Evolutionary conservation across 2,113 vertebrate genomes (phyloP).

Genomic region (Hydrolagus affinis): DNA sequence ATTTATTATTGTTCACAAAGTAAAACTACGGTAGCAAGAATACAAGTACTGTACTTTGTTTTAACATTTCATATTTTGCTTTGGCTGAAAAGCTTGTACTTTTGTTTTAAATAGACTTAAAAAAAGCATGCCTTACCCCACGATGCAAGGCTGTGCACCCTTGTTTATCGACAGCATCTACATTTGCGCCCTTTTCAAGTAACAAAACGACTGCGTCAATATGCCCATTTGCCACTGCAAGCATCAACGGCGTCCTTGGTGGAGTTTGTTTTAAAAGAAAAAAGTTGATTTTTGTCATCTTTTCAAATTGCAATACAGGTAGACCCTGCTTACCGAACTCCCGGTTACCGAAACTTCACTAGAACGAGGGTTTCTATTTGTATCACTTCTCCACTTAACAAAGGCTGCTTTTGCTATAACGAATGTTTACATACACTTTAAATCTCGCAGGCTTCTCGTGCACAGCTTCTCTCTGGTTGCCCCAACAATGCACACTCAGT

Average conservation of each 20-base stretch:
- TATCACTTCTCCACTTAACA: too few species aligned
- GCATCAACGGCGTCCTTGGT: slow-evolving; percentile 85
- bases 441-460: too few species aligned
- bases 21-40: not conserved
- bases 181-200: slow-evolving; percentile 83
- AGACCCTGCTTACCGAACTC: too few species aligned
- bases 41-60: not conserved
- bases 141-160: slow-evolving; percentile 87
- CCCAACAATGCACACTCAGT: too few species aligned
- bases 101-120: not conserved
- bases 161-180: slow-evolving; percentile 70
- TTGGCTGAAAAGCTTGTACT: not conserved
- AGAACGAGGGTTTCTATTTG: too few species aligned
- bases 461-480: too few species aligned
- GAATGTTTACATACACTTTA: too few species aligned
- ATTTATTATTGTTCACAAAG: not conserved
- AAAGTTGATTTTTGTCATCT: not conserved
- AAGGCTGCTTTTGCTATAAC: too few species aligned
- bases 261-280: slow-evolving; percentile 2
- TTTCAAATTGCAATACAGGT: not conserved
- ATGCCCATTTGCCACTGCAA: slow-evolving; percentile 87
- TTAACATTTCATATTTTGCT: not conserved
- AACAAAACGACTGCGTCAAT: slow-evolving; percentile 83
- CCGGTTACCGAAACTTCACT: too few species aligned
- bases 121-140: slow-evolving; percentile 61